A percentile compares a stretch with the other conserved stretches of the same genome.
Evolutionary conservation across 1,140 invertebrate genomes (phyloP).

Genomic region (Megalonaias nervosa): DNA sequence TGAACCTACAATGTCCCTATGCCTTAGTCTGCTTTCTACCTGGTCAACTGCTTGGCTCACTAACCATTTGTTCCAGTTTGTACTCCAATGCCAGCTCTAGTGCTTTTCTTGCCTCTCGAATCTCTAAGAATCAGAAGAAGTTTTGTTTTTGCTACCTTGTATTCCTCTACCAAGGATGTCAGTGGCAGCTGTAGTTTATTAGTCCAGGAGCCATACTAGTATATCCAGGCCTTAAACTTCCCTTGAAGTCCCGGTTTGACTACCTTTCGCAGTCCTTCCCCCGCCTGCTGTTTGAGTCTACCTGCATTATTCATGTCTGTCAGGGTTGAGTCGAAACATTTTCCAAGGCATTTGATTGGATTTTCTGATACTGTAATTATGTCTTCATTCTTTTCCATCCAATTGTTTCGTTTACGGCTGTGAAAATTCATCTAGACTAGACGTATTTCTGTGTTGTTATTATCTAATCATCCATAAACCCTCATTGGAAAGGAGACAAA

Average conservation of each 20-base stretch:
- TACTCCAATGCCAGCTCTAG: constrained; percentile 16
- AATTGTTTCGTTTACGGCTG: constrained; percentile 1
- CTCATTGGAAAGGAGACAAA: constrained; percentile 16
- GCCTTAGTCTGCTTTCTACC: too few relatives aligned
- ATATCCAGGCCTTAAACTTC: constrained; percentile 31
- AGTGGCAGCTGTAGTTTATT: constrained; percentile 21
- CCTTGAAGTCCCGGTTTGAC: constrained; percentile 15
- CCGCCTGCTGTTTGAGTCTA: not conserved
- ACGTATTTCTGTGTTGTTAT: constrained; percentile 29
- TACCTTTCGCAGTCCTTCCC: constrained; percentile 14
- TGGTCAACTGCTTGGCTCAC: too few relatives aligned
- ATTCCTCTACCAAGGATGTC: too few relatives aligned
- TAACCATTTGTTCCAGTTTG: too few relatives aligned
- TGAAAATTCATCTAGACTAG: constrained; percentile 20
- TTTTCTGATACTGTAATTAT: not conserved
- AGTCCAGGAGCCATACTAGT: constrained; percentile 12
- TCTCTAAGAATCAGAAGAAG: constrained; percentile 14
- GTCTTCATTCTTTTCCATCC: constrained; percentile 19
- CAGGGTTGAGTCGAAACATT: too few relatives aligned
- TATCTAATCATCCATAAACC: constrained; percentile 31
- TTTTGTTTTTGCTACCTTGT: constrained; percentile 17
- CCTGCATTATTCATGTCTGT: too few relatives aligned
- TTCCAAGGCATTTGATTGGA: too few relatives aligned
- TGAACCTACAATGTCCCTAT: too few relatives aligned
- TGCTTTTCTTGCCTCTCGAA: constrained; percentile 10